Evolutionary conservation across 2,113 vertebrate genomes (phyloP), one percentile per base, ranked within the genome.

Genomic region (Mionectes macconnelli): DNA sequence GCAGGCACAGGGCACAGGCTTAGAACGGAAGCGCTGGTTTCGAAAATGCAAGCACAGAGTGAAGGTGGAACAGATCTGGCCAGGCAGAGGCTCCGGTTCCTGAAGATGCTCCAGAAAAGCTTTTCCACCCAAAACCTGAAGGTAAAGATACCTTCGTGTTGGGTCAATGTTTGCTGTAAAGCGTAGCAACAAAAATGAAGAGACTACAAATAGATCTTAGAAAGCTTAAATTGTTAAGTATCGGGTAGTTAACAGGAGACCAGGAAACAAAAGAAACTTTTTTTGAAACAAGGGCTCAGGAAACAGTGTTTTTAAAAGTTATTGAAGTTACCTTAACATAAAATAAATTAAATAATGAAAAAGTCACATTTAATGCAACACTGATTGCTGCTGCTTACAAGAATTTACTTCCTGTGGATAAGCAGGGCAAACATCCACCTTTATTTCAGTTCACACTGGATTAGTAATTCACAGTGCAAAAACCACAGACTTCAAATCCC

Each of bases 81-180:
- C 99, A 63, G 99, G 99, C 96, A 99, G 98, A 96, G 98, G 98
- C 69, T 99, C 99, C 1, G 98, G 98, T 95, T 99, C 99, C 95
- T 99, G 99, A 57, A 99, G 98, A 96, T 99, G 99, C 85, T 99
- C 99, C 96, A 99, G 98, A 97, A 99, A 99, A 90, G 99, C 99
- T 97, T 99, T 99, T 90, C 99, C 99, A 94, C 99, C 98, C 95
- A 99, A 98, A 95, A 99, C 98, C 97, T 99, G 99, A 96, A 99
- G 98, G 98, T 99, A 99, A 96, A 99, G 98, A 98, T 99, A 98
- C 97, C 99, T 99, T 93, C 98, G 98, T 84, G 98, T 98, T 94
- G 99, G 99, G 97, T 99, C 98, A 95, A 99, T 98, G 97, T 98
- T 98, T 96, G 98, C 99, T 99, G 98, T 81, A 96, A 97, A 98